Conservation (phyloP, 2,888 invertebrate genomes). For the Rhagium mordax region DNA sequence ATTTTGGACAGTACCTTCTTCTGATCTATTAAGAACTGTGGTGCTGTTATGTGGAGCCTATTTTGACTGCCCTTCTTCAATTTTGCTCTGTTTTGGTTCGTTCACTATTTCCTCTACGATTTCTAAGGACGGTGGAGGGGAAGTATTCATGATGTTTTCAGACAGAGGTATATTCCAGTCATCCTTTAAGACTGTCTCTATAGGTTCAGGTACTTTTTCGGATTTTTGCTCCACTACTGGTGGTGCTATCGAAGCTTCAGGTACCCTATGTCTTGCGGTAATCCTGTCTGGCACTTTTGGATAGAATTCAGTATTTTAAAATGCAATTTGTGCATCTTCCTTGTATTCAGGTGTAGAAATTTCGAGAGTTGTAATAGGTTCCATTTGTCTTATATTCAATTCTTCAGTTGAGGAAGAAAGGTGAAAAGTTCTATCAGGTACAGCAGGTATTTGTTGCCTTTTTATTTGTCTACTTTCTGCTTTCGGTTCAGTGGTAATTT, state of each 20-base stretch:
- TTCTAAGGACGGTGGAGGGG: constrained; percentile 45
- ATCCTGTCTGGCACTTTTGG: constrained; percentile 35
- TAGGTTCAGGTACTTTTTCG: constrained; percentile 32
- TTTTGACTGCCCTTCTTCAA: constrained; percentile 10
- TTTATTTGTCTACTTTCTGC: too few species aligned
- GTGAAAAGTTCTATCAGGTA: too few species aligned
- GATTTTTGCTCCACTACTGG: constrained; percentile 23
- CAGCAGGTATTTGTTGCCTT: too few species aligned
- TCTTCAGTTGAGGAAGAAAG: too few species aligned
- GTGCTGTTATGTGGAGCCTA: constrained; percentile 1
- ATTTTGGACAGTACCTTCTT: constrained; percentile 49
- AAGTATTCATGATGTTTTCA: constrained; percentile 47
- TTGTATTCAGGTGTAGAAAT: constrained; percentile 25
- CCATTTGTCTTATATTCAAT: neutral
- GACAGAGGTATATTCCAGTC: constrained; percentile 46
- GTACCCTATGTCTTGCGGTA: constrained; percentile 42
- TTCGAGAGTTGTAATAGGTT: neutral
- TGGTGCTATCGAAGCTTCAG: constrained; percentile 33
- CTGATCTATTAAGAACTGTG: constrained; percentile 23
- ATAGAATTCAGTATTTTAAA: constrained; percentile 29
- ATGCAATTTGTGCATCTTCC: constrained; percentile 24
- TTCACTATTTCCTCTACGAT: constrained; percentile 37
- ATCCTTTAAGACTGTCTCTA: constrained; percentile 37
- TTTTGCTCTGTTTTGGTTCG: neutral
- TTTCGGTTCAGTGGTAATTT: too few species aligned